Base-by-base conservation (phyloP, 1,140 invertebrate genomes). In the Drosophila busckii region DNA sequence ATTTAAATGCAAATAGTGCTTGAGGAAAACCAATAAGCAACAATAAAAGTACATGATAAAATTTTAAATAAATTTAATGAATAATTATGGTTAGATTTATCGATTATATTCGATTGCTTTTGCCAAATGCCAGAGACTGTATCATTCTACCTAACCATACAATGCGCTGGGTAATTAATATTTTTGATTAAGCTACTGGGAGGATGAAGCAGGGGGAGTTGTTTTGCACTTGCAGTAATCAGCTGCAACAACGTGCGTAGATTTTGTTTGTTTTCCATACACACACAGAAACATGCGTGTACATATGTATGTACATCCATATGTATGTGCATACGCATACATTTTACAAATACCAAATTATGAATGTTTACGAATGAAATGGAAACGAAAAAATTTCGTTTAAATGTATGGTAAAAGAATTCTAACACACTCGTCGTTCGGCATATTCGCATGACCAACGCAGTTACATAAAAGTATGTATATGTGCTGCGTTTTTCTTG, bases 361-460 rank as follows among this genome's bases (percentile, higher is more conserved):
- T 82, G 75, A 76, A 82, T 82, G 75, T 82, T 82, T 82, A 82
- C 75, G 75, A 82, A 82, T 82, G 75, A 82, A 82, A 82, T 82
- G 75, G 75, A 82, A 82, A 82, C 75, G 75, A 66, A 82, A 66
- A 82, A 75, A 75, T 62, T 52, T 56, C 50, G 55, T 82, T 70
- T 76, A 65, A 68, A 76, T 75, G 70, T 75, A 75, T 75, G 59
- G 64, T 75, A 78, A 73, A 78, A 80, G 75, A 78, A 78, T 78
- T 78, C 73, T 78, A 78, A 78, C 59, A 76, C 70, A 78, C 62
- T 78, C 71, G 73, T 68, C 63, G n/a, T n/a, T n/a, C n/a, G n/a
- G n/a, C 64, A 50, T 50, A 73, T 71, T 82, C 75, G 63, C 73
- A 76, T 76, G 66, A 76, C 52, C 70, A 76, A 76, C 73, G 69